Percentiles rank a stretch among this genome's conserved stretches.
Conservation (phyloP, 2,888 invertebrate species). For the Apoda limacodes region DNA sequence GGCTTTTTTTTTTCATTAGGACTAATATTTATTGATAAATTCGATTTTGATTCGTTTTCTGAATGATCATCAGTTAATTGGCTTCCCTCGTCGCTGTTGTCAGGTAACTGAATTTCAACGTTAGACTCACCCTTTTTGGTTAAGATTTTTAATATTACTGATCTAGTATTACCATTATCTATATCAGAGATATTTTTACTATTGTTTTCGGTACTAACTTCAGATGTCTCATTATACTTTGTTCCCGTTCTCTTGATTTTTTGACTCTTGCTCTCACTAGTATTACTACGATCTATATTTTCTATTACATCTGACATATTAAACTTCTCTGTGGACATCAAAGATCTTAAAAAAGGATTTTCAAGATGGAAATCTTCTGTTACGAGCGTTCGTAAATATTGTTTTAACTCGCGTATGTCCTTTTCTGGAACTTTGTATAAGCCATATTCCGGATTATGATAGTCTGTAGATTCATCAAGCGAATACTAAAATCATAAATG, state of each 20-base stretch:
- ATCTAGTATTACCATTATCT: constrained; percentile 15
- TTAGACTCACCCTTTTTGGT: constrained; percentile 25
- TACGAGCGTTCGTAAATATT: too few relatives aligned
- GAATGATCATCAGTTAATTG: constrained; percentile 9
- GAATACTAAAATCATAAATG: neutral
- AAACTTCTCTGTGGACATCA: too few relatives aligned
- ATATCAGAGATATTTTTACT: too few relatives aligned
- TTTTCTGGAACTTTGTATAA: constrained; percentile 19
- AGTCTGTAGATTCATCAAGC: too few relatives aligned
- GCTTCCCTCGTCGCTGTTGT: constrained; percentile 14
- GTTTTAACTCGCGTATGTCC: too few relatives aligned
- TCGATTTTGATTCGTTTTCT: constrained; percentile 1
- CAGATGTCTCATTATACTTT: constrained; percentile 30
- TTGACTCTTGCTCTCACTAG: constrained; percentile 4
- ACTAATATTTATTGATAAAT: constrained; percentile 3
- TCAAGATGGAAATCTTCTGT: too few relatives aligned
- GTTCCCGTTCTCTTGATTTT: constrained; percentile 14
- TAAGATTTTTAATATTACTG: constrained; percentile 31
- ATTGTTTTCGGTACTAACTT: constrained; percentile 12
- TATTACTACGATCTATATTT: too few relatives aligned
- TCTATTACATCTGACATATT: too few relatives aligned
- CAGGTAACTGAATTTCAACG: constrained; percentile 33
- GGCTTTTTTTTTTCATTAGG: too few relatives aligned
- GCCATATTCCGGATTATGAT: constrained; percentile 19
- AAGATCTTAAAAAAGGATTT: too few relatives aligned